Percentiles rank a stretch among this genome's conserved stretches.
phyloP scores from a whole-genome alignment of 1,140 invertebrate species.

The Drosophila lacteicornis region DNA sequence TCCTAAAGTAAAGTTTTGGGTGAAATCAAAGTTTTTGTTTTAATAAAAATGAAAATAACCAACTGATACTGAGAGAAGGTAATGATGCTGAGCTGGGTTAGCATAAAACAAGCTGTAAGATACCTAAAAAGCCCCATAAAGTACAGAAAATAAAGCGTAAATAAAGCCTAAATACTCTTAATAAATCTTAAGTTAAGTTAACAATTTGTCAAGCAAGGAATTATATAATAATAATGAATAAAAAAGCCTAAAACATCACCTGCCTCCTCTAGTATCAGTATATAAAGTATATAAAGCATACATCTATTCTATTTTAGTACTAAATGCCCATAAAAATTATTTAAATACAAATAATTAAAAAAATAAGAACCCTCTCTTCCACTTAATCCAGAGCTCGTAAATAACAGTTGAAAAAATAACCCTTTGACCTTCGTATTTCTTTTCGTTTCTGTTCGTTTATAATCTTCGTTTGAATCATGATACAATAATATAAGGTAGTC shows the following conservation, averaged over 20 bases:
- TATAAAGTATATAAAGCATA: not conserved
- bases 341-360: not conserved
- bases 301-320: not conserved
- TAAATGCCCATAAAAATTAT: not conserved
- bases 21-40: not conserved
- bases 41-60: constrained; percentile 86
- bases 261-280: constrained; percentile 11
- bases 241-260: not conserved
- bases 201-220: not conserved
- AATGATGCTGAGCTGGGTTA: not conserved
- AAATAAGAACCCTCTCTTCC: not conserved
- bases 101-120: not conserved
- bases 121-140: too few relatives aligned
- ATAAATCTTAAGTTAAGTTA: not conserved
- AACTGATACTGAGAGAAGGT: constrained; percentile 5
- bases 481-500: too few relatives aligned
- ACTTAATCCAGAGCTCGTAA: not conserved
- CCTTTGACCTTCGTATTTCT: too few relatives aligned
- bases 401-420: too few relatives aligned
- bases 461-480: too few relatives aligned
- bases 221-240: not conserved
- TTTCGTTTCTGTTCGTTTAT: too few relatives aligned
- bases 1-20: constrained; percentile 87
- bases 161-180: too few relatives aligned
- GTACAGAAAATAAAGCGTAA: not conserved